phyloP scores from a whole-genome alignment of 1,140 invertebrate genomes.

The Papilio xuthus region DNA sequence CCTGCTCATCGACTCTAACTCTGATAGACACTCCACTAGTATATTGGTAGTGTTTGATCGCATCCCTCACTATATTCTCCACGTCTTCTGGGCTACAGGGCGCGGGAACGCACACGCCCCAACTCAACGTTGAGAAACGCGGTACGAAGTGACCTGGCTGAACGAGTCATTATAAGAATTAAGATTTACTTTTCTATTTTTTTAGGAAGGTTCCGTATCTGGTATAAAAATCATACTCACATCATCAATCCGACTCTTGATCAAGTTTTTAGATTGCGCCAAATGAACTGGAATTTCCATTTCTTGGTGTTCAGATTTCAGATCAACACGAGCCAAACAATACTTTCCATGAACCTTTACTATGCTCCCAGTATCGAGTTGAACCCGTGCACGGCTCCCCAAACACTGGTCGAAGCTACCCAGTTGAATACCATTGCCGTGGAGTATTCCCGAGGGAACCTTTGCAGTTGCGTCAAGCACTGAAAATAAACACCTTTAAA shows the following conservation, averaged over 20 bases:
- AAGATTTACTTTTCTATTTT: constrained; percentile 15
- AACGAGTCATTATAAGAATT: constrained; percentile 66
- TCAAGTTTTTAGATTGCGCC: constrained; percentile 83
- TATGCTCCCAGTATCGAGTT: constrained; percentile 76
- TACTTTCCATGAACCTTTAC: constrained; percentile 86
- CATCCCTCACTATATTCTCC: constrained; percentile 80
- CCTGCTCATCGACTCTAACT: constrained; percentile 82
- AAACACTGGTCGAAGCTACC: constrained; percentile 88
- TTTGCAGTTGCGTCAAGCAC: constrained; percentile 88
- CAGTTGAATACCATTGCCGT: constrained; percentile 86
- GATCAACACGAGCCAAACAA: constrained; percentile 85
- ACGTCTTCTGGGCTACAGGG: constrained; percentile 84
- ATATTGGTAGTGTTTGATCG: constrained; percentile 82
- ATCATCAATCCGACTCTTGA: constrained; percentile 84
- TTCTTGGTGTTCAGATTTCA: constrained; percentile 81
- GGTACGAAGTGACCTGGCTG: constrained; percentile 87
- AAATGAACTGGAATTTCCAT: constrained; percentile 83
- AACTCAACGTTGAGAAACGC: constrained; percentile 85
- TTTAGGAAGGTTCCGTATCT: background rate
- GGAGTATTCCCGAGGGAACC: constrained; percentile 85
- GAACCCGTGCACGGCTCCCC: constrained; percentile 81
- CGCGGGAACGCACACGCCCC: constrained; percentile 86
- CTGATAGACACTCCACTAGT: constrained; percentile 82
- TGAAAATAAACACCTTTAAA: constrained; percentile 66
- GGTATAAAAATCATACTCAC: constrained; percentile 78